Evolutionary conservation across 2,888 invertebrate species (phyloP).

Genomic region (Aphodius sticticus): DNA sequence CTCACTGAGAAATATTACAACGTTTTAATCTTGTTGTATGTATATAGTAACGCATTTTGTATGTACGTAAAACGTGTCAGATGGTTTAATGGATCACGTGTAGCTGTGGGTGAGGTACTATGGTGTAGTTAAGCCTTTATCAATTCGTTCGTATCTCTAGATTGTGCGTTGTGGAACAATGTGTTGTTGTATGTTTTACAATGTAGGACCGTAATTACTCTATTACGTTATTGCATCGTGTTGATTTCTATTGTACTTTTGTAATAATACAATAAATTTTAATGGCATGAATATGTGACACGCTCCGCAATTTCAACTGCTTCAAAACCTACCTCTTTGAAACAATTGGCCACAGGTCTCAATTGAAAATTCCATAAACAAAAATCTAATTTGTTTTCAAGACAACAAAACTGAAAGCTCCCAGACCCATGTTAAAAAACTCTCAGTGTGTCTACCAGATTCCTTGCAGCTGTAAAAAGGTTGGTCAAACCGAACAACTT

Average conservation of each 20-base stretch:
- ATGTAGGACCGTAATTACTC: not conserved
- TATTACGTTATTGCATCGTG: not conserved
- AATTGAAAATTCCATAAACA: no score
- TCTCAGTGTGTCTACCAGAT: no score
- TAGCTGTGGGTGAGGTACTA: not conserved
- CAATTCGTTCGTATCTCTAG: not conserved
- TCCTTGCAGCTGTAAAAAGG: no score
- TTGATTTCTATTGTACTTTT: not conserved
- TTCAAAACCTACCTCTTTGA: no score
- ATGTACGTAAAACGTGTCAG: not conserved
- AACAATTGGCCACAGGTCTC: no score
- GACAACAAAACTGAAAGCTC: no score
- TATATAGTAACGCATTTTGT: not conserved
- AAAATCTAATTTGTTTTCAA: no score
- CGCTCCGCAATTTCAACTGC: no score
- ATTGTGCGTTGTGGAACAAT: not conserved
- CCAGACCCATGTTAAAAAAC: no score
- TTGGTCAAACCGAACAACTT: no score
- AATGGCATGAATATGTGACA: no score
- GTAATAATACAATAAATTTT: not conserved
- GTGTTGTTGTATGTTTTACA: not conserved
- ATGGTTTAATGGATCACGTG: not conserved
- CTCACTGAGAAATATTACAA: not conserved
- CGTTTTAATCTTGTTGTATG: conserved; percentile 4
- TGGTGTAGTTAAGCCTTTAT: not conserved